phyloP scores from a whole-genome alignment of 35 echinoderm and acorn worm species.

The Ophiothrix spiculata region DNA sequence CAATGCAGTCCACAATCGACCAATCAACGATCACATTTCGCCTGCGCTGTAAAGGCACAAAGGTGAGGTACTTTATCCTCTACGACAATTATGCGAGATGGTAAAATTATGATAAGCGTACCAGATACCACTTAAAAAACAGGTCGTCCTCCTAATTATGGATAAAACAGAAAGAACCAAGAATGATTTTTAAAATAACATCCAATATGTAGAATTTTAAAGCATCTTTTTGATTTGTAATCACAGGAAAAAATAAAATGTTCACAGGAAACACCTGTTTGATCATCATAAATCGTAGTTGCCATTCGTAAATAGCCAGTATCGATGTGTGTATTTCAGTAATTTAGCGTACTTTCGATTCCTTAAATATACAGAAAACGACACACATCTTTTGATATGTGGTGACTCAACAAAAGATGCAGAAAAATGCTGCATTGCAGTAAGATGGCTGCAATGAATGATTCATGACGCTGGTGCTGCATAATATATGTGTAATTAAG shows the following conservation, averaged over 20 bases:
- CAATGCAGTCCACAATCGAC: constrained; percentile 14
- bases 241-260: too few species aligned
- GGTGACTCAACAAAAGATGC: background rate
- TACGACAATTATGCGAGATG: constrained; percentile 5
- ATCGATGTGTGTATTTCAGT: background rate
- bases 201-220: too few species aligned
- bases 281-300: too few species aligned
- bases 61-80: constrained; percentile 4
- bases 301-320: too few species aligned
- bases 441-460: background rate
- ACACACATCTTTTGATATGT: background rate
- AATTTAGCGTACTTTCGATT: background rate
- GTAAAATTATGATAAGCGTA: constrained; percentile 3
- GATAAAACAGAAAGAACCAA: background rate
- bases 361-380: background rate
- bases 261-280: too few species aligned
- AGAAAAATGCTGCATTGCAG: constrained; percentile 6
- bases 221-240: too few species aligned
- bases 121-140: too few species aligned
- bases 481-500: background rate
- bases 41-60: background rate
- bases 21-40: constrained; percentile 15
- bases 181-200: background rate
- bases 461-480: background rate
- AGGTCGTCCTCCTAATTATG: too few species aligned